phyloP scores from a whole-genome alignment of 2,113 vertebrate genomes.

The Eurystomus gularis region DNA sequence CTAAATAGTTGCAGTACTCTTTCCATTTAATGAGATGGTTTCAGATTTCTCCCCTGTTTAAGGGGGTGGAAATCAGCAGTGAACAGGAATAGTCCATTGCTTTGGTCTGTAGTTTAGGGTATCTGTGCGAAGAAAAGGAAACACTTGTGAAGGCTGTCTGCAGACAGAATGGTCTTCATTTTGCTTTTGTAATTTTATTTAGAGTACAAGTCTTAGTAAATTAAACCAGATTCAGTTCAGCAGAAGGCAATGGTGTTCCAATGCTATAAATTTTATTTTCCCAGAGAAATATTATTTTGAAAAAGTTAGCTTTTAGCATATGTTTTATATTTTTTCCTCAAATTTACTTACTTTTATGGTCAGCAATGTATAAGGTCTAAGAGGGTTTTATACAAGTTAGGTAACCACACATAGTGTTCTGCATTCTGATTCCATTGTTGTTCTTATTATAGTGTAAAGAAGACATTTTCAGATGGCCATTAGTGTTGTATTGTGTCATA shows the following conservation, averaged over 20 bases:
- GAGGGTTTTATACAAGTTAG: background rate
- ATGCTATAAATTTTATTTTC: background rate
- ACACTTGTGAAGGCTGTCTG: background rate
- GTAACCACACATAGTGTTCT: background rate
- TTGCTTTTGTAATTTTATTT: background rate
- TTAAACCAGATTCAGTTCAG: background rate
- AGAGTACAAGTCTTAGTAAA: background rate
- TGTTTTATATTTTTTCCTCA: background rate
- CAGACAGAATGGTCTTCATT: background rate
- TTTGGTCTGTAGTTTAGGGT: background rate
- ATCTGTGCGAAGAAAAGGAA: background rate
- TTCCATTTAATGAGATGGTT: background rate
- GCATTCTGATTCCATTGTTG: background rate
- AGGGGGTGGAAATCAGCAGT: slow-evolving; percentile 15
- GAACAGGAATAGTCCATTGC: background rate
- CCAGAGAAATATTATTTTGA: background rate
- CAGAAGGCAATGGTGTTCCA: background rate
- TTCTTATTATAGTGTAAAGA: background rate
- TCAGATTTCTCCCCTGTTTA: slow-evolving; percentile 15
- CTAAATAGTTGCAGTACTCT: background rate
- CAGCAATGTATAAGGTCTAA: background rate
- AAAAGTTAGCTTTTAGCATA: background rate
- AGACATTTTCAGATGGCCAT: slow-evolving; percentile 21
- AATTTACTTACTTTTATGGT: background rate
- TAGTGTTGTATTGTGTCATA: background rate